Evolutionary conservation across 2,797 vertebrate species (phyloP).

Genomic region (Chiroxiphia lanceolata): DNA sequence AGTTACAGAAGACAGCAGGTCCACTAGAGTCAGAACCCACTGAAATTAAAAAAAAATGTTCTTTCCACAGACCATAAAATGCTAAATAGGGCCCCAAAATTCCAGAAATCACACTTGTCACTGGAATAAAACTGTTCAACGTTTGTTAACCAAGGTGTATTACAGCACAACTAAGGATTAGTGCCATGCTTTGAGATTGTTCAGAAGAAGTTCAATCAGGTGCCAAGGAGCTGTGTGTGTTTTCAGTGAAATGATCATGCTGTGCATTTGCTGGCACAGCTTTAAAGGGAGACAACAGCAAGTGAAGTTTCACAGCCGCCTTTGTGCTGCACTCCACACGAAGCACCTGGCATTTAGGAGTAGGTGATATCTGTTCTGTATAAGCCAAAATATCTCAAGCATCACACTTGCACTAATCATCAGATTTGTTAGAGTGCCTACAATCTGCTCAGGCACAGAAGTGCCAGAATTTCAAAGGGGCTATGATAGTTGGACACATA

Average conservation of each 20-base stretch:
- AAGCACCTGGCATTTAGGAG: not conserved
- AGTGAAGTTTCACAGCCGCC: not conserved
- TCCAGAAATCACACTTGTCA: not conserved
- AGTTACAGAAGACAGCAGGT: not conserved
- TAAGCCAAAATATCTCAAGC: not conserved
- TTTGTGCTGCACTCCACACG: not conserved
- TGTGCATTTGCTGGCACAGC: not conserved
- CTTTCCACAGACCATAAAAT: not conserved
- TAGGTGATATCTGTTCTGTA: not conserved
- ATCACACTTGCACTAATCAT: not conserved
- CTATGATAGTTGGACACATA: not conserved
- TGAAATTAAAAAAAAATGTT: not conserved
- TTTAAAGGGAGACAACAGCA: not conserved
- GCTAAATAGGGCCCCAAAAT: not conserved
- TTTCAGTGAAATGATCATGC: not conserved
- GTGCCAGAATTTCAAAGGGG: not conserved
- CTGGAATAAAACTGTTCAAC: not conserved
- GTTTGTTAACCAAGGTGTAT: not conserved
- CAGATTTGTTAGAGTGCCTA: not conserved
- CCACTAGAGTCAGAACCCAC: not conserved
- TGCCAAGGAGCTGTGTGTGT: not conserved
- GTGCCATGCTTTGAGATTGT: not conserved
- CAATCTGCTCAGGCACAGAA: not conserved
- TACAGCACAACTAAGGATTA: not conserved
- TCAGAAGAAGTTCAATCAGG: not conserved